A percentile compares a stretch with the other conserved stretches of the same genome.
Evolutionary conservation across 1,140 invertebrate genomes (phyloP).

Genomic region (Achatina immaculata): DNA sequence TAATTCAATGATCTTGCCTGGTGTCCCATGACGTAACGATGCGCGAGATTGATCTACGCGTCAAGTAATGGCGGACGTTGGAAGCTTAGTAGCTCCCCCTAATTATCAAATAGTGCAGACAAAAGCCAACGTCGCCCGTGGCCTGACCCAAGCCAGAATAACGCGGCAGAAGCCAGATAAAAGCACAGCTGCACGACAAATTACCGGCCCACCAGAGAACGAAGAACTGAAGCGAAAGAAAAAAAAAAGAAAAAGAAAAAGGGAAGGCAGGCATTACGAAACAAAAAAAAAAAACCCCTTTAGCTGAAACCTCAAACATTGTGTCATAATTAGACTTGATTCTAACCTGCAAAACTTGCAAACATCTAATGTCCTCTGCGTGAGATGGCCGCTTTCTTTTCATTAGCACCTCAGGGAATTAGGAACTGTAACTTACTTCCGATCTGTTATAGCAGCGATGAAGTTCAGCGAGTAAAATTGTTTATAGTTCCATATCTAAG

Average conservation of each 20-base stretch:
- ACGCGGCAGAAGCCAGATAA: slow-evolving; percentile 12
- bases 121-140: neutral
- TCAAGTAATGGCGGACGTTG: neutral
- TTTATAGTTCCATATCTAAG: no score
- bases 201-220: neutral
- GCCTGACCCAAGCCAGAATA: no score
- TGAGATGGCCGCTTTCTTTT: no score
- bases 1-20: neutral
- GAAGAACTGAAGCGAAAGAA: no score
- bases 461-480: no score
- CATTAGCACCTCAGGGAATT: no score
- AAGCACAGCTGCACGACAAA: slow-evolving; percentile 5
- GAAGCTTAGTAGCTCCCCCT: slow-evolving; percentile 24
- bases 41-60: neutral
- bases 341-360: neutral
- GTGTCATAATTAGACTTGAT: neutral
- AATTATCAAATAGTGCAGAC: slow-evolving; percentile 13
- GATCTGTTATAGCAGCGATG: no score
- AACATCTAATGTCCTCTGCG: neutral
- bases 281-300: neutral
- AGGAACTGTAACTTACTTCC: no score
- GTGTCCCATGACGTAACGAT: neutral
- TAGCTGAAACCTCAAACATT: neutral
- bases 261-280: neutral
- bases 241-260: neutral